These are phyloP conservation scores for Eilema caniola DNA, from an alignment of 2,888 invertebrate genomes.

Conservation along the genomic window DNA sequence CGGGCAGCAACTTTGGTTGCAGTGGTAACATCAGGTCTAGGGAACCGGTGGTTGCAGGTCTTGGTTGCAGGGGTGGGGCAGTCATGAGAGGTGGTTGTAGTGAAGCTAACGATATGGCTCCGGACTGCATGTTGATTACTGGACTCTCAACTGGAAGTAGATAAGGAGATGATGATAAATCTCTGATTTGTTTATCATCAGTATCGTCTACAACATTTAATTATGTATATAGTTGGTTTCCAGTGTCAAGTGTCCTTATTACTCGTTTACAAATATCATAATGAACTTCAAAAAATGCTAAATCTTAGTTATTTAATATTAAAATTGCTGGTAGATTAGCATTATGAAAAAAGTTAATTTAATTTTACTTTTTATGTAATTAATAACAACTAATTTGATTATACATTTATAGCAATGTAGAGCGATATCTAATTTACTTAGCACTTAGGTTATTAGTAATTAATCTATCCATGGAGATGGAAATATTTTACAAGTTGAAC, in stretches of 20 bases:
- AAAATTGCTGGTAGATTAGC: not conserved
- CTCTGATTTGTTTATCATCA: not conserved
- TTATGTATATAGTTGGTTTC: not conserved
- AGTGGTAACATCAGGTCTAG: conserved; percentile 90
- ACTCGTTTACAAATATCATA: not conserved
- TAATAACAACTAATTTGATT: too few species aligned
- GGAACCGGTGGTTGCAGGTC: conserved; percentile 90
- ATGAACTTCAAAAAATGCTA: not conserved
- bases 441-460: too few species aligned
- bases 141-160: conserved; percentile 87
- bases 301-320: not conserved
- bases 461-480: not conserved
- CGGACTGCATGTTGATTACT: conserved; percentile 80
- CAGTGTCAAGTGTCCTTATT: not conserved
- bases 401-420: too few species aligned
- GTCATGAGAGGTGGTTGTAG: conserved; percentile 84
- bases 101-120: conserved; percentile 83
- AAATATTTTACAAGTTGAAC: not conserved
- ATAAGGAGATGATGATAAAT: conserved; percentile 46
- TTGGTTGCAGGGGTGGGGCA: conserved; percentile 89
- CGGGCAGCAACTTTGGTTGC: conserved; percentile 90
- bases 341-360: not conserved
- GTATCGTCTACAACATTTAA: not conserved
- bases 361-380: not conserved
- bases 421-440: not conserved